Evolutionary conservation across 2,888 invertebrate genomes (phyloP).

Genomic region (Pheosia gnoma): DNA sequence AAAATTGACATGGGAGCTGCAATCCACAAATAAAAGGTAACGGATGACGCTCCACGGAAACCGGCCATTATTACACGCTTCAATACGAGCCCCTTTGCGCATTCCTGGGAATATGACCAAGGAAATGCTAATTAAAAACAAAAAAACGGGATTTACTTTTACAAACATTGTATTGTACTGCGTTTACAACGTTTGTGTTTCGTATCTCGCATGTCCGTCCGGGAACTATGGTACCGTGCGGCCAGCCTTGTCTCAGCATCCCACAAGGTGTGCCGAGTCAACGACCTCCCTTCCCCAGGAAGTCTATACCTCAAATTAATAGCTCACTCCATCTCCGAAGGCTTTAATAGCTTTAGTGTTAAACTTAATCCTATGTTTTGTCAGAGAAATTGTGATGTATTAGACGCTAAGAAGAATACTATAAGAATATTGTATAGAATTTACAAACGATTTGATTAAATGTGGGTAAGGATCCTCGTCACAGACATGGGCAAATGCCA

Average conservation of each 20-base stretch:
- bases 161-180: neutral
- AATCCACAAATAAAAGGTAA: too few relatives aligned
- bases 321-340: slow-evolving; percentile 49
- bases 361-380: slow-evolving; percentile 21
- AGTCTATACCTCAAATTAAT: slow-evolving; percentile 71
- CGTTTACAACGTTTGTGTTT: slow-evolving; percentile 26
- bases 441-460: neutral
- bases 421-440: neutral
- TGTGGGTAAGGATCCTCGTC: neutral
- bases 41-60: neutral
- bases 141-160: neutral
- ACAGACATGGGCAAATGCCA: neutral
- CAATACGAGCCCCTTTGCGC: neutral
- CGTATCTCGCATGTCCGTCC: slow-evolving; percentile 42
- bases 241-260: slow-evolving; percentile 59
- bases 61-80: slow-evolving; percentile 5
- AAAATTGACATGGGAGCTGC: too few relatives aligned
- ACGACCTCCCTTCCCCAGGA: slow-evolving; percentile 65
- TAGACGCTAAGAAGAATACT: neutral
- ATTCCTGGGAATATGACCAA: neutral
- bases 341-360: slow-evolving; percentile 33
- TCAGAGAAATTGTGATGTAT: neutral
- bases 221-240: slow-evolving; percentile 55
- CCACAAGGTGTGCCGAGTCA: slow-evolving; percentile 68
- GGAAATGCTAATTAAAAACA: slow-evolving; percentile 1